These are phyloP conservation scores for Acestrorhynchus altus DNA, from an alignment of 2,797 vertebrate species.

Conservation along the genomic window DNA sequence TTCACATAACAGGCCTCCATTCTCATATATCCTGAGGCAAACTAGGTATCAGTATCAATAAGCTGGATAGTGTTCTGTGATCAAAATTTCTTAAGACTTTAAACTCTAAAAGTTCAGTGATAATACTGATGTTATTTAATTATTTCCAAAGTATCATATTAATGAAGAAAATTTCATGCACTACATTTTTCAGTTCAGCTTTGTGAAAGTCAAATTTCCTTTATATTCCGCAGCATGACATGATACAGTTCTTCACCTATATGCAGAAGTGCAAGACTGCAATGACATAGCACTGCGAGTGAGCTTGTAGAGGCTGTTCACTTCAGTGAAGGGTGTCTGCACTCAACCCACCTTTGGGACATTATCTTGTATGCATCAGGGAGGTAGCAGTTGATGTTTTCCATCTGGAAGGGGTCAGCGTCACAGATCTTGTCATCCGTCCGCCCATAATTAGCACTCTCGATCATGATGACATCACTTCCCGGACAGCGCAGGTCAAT, in stretches of 20 bases:
- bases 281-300: not conserved
- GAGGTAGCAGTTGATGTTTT: conserved; percentile 99
- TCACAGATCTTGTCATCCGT: conserved; percentile 99
- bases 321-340: not conserved
- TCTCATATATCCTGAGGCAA: not conserved
- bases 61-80: not conserved
- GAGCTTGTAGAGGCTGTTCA: conserved; percentile 4
- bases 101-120: too few species aligned
- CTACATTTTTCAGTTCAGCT: not conserved
- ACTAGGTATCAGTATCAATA: not conserved
- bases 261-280: not conserved
- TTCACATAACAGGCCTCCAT: not conserved
- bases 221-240: not conserved
- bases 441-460: conserved; percentile 97
- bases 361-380: conserved; percentile 99
- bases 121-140: not conserved
- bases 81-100: not conserved
- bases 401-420: conserved; percentile 99
- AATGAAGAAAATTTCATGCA: not conserved
- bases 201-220: not conserved
- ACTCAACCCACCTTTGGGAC: conserved; percentile 91
- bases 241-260: not conserved
- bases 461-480: conserved; percentile 99
- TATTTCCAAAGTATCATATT: too few species aligned
- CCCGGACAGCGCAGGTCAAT: conserved; percentile 98